These are phyloP conservation scores for Agrenia bidenticulata DNA, from an alignment of 2,888 invertebrate genomes.

Conservation along the genomic window DNA sequence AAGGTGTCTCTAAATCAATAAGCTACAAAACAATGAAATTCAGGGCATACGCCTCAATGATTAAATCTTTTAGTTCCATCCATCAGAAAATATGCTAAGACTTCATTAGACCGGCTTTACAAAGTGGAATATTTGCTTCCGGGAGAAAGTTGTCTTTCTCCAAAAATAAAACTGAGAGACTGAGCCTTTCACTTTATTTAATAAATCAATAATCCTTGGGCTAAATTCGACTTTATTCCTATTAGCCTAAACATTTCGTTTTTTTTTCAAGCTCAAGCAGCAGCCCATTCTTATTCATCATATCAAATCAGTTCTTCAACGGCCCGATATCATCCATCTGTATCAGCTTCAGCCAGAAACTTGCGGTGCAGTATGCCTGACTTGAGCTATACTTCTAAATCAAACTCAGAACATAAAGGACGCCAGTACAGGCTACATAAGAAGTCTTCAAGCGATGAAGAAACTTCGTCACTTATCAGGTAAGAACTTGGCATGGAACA, in stretches of 20 bases:
- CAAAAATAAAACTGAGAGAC: too few species aligned
- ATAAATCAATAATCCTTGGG: too few species aligned
- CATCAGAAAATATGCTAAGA: too few species aligned
- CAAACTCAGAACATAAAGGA: conserved; percentile 19
- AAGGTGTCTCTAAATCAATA: not conserved
- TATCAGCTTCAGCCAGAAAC: conserved; percentile 4
- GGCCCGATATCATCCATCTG: not conserved
- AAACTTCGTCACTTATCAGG: conserved; percentile 52
- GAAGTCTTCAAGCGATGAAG: conserved; percentile 51
- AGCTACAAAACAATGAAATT: too few species aligned
- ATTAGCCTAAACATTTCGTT: not conserved
- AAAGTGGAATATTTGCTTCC: too few species aligned
- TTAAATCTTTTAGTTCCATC: too few species aligned
- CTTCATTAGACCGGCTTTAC: too few species aligned
- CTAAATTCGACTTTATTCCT: too few species aligned
- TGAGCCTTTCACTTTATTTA: too few species aligned
- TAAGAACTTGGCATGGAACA: too few species aligned
- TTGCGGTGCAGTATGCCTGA: conserved; percentile 47
- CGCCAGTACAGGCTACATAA: conserved; percentile 41
- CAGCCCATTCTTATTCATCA: conserved; percentile 26
- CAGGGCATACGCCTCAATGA: too few species aligned
- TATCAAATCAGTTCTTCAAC: conserved; percentile 31
- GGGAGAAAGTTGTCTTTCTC: too few species aligned
- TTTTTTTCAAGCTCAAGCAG: not conserved
- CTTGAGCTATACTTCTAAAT: conserved; percentile 28